A percentile compares a stretch with the other conserved stretches of the same genome.
Conservation (phyloP, 1,140 invertebrate genomes). For the Nilaparvata lugens region DNA sequence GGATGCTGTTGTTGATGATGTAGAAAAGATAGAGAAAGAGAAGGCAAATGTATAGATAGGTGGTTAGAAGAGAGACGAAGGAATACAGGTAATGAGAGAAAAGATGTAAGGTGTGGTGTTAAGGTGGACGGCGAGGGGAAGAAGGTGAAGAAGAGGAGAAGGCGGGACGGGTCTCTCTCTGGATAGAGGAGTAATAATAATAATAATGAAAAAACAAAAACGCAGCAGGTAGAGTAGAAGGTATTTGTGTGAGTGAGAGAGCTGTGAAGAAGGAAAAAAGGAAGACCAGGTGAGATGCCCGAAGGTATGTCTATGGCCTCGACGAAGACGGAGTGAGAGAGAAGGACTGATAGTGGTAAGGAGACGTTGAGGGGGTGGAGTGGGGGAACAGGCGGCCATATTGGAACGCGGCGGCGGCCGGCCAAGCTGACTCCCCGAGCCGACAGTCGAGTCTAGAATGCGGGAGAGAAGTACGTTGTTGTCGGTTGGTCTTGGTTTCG, state of each 20-base stretch:
- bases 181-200: not conserved
- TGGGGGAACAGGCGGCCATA: not conserved
- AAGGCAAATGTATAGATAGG: too few relatives aligned
- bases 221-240: not conserved
- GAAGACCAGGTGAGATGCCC: conserved; percentile 3
- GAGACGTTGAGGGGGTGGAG: not conserved
- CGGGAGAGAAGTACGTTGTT: not conserved
- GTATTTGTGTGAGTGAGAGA: not conserved
- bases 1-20: too few relatives aligned
- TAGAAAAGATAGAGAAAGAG: too few relatives aligned
- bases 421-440: not conserved
- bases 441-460: conserved; percentile 1
- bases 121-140: not conserved
- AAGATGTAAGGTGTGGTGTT: too few relatives aligned
- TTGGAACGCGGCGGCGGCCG: not conserved
- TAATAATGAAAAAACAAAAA: conserved; percentile 4
- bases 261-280: conserved; percentile 1
- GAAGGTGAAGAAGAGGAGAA: not conserved
- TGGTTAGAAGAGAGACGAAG: too few relatives aligned
- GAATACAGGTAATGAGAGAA: too few relatives aligned
- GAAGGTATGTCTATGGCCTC: conserved; percentile 5
- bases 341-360: not conserved
- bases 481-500: too few relatives aligned
- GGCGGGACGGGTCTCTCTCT: not conserved
- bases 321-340: not conserved